These are phyloP conservation scores for Drosophila affinis DNA, from an alignment of 2,888 invertebrate species.

Conservation along the genomic window DNA sequence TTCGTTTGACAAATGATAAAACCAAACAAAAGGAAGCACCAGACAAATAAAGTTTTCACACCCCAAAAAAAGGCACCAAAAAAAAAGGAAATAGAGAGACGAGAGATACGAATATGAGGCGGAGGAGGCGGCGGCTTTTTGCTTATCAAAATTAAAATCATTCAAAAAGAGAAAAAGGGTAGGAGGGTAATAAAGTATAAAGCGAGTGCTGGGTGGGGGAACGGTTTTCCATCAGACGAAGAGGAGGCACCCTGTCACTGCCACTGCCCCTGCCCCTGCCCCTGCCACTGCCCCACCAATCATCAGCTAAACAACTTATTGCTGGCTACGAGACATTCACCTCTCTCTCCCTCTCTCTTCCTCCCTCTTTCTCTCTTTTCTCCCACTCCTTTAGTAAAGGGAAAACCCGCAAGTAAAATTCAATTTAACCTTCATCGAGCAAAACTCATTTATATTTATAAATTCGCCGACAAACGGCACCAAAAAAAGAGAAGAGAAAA, in stretches of 20 bases:
- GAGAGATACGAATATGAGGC: slow-evolving; percentile 51
- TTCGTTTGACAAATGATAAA: slow-evolving; percentile 74
- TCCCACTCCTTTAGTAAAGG: slow-evolving; percentile 28
- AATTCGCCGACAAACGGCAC: slow-evolving; percentile 75
- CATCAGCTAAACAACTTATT: slow-evolving; percentile 41
- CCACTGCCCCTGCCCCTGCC: no score
- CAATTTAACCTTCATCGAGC: slow-evolving; percentile 82
- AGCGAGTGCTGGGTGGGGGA: not conserved
- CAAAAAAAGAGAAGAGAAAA: slow-evolving; percentile 41
- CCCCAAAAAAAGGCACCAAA: slow-evolving; percentile 35
- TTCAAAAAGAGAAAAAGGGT: not conserved
- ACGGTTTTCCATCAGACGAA: slow-evolving; percentile 59
- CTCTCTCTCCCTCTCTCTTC: not conserved
- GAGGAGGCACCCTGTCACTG: not conserved
- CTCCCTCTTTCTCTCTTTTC: not conserved
- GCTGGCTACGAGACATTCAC: slow-evolving; percentile 3
- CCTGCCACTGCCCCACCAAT: slow-evolving; percentile 2
- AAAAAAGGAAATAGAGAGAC: slow-evolving; percentile 22
- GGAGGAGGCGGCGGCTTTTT: slow-evolving; percentile 41
- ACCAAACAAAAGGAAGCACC: slow-evolving; percentile 69
- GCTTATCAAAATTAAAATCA: slow-evolving; percentile 74
- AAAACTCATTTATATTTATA: slow-evolving; percentile 84
- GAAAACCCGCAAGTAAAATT: slow-evolving; percentile 66
- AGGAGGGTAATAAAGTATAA: not conserved
- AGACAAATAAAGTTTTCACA: slow-evolving; percentile 75